A percentile compares a stretch with the other conserved stretches of the same genome.
These are phyloP conservation scores for Drosophila cardini DNA, from an alignment of 1,140 invertebrate genomes.

Conservation along the genomic window DNA sequence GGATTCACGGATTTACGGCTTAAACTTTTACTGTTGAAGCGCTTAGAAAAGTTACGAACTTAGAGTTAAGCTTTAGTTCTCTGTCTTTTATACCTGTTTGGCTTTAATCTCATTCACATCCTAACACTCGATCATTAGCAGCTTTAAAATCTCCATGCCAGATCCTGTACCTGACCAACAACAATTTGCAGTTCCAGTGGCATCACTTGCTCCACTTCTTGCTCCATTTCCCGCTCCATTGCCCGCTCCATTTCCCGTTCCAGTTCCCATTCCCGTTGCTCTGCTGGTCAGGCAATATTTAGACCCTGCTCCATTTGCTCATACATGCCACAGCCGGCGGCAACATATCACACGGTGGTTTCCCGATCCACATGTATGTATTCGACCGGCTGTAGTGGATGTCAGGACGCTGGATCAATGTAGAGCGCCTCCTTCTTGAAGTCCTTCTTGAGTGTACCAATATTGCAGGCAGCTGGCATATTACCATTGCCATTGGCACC, in stretches of 20 bases:
- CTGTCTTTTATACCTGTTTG: conserved; percentile 48
- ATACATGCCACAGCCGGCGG: conserved; percentile 71
- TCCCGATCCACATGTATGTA: conserved; percentile 95
- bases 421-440: conserved; percentile 87
- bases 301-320: conserved; percentile 69
- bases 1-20: conserved; percentile 11
- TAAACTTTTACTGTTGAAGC: conserved; percentile 51
- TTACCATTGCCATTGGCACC: conserved; percentile 71
- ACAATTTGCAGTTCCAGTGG: conserved; percentile 6
- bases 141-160: conserved; percentile 75
- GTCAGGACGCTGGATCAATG: conserved; percentile 90
- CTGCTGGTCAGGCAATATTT: conserved; percentile 57
- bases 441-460: conserved; percentile 84
- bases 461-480: conserved; percentile 69
- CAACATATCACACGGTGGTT: conserved; percentile 91
- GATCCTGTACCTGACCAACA: conserved; percentile 51
- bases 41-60: conserved; percentile 72
- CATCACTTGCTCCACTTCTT: neutral
- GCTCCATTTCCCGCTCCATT: conserved; percentile 13
- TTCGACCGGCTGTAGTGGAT: conserved; percentile 93
- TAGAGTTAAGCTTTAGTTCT: conserved; percentile 68
- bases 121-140: conserved; percentile 1
- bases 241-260: neutral
- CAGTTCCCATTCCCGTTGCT: conserved; percentile 14
- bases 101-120: conserved; percentile 14